phyloP scores from a whole-genome alignment of 2,797 vertebrate genomes.

The Leptatherina wallacei region DNA sequence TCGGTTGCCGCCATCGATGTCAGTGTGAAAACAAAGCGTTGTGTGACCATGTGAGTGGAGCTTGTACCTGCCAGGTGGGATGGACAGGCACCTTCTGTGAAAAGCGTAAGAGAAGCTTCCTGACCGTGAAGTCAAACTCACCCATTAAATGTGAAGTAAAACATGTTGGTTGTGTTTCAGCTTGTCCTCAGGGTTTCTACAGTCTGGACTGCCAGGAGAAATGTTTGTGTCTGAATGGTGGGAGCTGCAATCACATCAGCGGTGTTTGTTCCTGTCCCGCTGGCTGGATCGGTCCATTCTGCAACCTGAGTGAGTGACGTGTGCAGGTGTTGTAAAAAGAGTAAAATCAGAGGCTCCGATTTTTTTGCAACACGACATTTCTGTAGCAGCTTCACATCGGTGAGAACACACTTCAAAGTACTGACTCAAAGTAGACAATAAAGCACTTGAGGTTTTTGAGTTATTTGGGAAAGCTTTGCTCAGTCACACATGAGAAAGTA shows the following conservation, averaged over 20 bases:
- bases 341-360: neutral
- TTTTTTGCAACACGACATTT: constrained; percentile 10
- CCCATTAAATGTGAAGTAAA: neutral
- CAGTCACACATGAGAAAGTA: constrained; percentile 59
- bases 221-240: constrained; percentile 88
- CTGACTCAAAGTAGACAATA: constrained; percentile 25
- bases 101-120: constrained; percentile 81
- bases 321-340: neutral
- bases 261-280: constrained; percentile 86
- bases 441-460: constrained; percentile 15
- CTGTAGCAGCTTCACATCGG: constrained; percentile 5
- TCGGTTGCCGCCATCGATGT: constrained; percentile 85
- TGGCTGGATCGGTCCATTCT: constrained; percentile 87
- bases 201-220: constrained; percentile 87
- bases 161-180: constrained; percentile 72
- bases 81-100: constrained; percentile 95
- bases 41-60: constrained; percentile 94
- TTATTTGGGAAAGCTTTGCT: constrained; percentile 51
- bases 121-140: neutral
- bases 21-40: constrained; percentile 89
- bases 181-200: constrained; percentile 92
- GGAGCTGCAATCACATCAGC: constrained; percentile 79
- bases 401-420: constrained; percentile 24
- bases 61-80: constrained; percentile 90
- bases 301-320: constrained; percentile 84